Percentiles rank a stretch among this genome's conserved stretches.
Evolutionary conservation across 2,113 vertebrate genomes (phyloP).

Genomic region (Rallus limicola): DNA sequence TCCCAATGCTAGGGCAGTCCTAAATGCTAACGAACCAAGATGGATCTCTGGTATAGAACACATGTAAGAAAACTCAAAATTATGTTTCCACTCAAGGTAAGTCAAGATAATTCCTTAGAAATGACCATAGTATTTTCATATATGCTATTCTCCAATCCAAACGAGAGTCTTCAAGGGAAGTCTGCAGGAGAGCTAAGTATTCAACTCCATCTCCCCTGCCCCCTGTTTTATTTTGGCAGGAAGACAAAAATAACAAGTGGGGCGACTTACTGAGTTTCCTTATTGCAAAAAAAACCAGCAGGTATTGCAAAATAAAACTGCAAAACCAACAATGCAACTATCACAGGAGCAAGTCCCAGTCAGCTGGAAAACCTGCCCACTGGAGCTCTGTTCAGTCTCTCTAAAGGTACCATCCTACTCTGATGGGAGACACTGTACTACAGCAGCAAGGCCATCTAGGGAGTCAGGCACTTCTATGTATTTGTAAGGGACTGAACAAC

Average conservation of each 20-base stretch:
- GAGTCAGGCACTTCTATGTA: not conserved
- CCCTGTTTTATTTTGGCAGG: constrained; percentile 10
- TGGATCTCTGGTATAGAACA: not conserved
- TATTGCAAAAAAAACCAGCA: not conserved
- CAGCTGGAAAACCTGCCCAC: constrained; percentile 42
- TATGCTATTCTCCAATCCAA: not conserved
- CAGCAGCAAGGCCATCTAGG: not conserved
- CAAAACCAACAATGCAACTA: constrained; percentile 20
- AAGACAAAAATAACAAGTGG: constrained; percentile 42
- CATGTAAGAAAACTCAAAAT: not conserved
- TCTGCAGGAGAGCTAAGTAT: constrained; percentile 34
- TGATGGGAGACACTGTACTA: not conserved
- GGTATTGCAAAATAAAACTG: constrained; percentile 29
- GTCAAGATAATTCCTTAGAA: constrained; percentile 13
- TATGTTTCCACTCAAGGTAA: not conserved
- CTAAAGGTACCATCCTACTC: not conserved
- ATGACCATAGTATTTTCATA: not conserved
- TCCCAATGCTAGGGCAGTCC: not conserved
- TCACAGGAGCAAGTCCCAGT: not conserved
- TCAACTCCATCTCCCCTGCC: not conserved
- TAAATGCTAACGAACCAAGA: not conserved
- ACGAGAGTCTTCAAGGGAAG: constrained; percentile 37
- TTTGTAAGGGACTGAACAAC: not conserved
- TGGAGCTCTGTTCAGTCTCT: not conserved
- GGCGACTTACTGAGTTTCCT: constrained; percentile 61